Base-by-base conservation (phyloP, 2,888 invertebrate species). In the Cosmorhoe ocellata region DNA sequence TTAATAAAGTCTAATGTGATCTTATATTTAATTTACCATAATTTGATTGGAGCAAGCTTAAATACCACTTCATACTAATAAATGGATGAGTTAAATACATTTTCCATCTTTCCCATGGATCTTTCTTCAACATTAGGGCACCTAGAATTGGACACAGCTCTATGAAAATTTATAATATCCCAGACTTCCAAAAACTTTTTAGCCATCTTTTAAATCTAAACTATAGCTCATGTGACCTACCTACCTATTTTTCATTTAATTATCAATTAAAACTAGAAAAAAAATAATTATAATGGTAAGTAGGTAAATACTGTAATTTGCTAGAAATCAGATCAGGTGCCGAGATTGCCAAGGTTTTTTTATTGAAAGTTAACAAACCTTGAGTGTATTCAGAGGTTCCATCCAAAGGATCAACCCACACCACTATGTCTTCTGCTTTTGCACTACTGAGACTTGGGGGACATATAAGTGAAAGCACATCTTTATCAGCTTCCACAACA, bases 371-470 rank as follows among this genome's bases (percentile, higher is more conserved):
- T 22, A 42, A 63, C 53, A 45, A 41, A 94, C 95, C 95, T 92
- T 98, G 96, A n/a, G 99, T 97, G 72, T 98, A 99, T 84, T 99
- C 99, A 4, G 96, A 94, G 13, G 99, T 99, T 28, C 99, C 99
- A 92, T 99, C 99, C 6, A 99, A 87, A 0, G 99, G 99, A 90
- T 99, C 99, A 0, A 99, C 98, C 99, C 99, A 99, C 13, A 99
- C 92, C 8, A 97, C 97, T 61, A 98, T 93, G 71, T 99, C 97
- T 66, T 97, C 95, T 55, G 95, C 95, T 56, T 92, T 91, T 1
- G 94, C 83, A 64, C 92, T 79, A 49, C 84, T 76, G 41, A 95
- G 91, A 42, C 94, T 91, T 1, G 88, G 75, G 0, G 98, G 97
- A 69, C 97, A 96, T 43, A 91, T 80, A 45, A 91, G 59, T 31